phyloP scores from a whole-genome alignment of 23 tunicate genomes.

The Halocynthia aurantium region DNA sequence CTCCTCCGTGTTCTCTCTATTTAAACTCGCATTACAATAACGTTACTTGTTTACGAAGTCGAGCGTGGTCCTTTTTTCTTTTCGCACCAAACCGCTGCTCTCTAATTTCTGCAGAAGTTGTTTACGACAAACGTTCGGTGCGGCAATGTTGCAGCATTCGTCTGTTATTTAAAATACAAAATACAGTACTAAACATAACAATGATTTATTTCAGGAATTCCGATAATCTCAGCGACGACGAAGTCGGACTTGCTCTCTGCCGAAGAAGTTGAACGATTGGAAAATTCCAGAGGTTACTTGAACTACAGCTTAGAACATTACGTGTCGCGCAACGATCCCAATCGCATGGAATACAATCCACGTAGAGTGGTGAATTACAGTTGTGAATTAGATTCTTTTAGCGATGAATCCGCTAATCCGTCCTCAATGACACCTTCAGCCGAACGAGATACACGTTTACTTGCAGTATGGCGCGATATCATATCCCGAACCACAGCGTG shows the following conservation, averaged over 20 bases:
- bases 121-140: constrained; percentile 7
- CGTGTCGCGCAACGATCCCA: constrained; percentile 22
- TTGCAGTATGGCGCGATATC: constrained; percentile 82
- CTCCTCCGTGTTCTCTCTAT: not conserved
- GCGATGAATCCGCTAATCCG: constrained; percentile 86
- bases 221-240: constrained; percentile 72
- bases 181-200: not conserved
- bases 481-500: constrained; percentile 75
- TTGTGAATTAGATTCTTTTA: constrained; percentile 88
- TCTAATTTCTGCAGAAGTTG: constrained; percentile 10
- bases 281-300: constrained; percentile 29
- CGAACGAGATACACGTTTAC: constrained; percentile 47
- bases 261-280: constrained; percentile 14
- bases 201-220: constrained; percentile 62
- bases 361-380: constrained; percentile 73
- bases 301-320: constrained; percentile 72
- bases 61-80: constrained; percentile 11
- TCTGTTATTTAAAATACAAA: not conserved
- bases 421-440: constrained; percentile 42
- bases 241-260: constrained; percentile 50
- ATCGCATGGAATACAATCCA: constrained; percentile 13
- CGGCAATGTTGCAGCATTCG: constrained; percentile 19
- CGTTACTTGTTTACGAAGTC: constrained; percentile 28
- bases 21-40: not conserved
- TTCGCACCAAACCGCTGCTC: not conserved